Conservation (phyloP, 2,113 vertebrate genomes). For the Cavia aperea region DNA sequence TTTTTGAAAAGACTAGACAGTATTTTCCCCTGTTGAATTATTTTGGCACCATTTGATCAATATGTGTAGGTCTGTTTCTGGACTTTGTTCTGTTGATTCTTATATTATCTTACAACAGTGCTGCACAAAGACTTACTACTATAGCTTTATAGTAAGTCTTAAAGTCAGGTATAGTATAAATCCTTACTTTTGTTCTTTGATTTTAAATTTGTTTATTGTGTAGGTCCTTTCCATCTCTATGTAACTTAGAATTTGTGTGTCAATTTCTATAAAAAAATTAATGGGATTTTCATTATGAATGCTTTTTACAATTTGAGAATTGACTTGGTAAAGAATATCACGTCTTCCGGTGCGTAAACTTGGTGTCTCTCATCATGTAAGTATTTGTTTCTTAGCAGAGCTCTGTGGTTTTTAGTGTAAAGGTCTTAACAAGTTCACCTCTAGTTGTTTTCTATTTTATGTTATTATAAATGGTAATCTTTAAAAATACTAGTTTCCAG, state of each 20-base stretch:
- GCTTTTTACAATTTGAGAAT: not conserved
- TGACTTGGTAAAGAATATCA: not conserved
- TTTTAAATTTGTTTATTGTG: not conserved
- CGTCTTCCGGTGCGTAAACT: not conserved
- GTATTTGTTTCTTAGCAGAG: not conserved
- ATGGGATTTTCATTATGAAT: not conserved
- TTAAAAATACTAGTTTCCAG: not conserved
- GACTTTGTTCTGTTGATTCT: not conserved
- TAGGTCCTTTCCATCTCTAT: not conserved
- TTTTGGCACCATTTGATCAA: not conserved
- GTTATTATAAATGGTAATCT: not conserved
- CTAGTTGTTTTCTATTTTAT: conserved; percentile 3
- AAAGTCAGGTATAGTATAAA: not conserved
- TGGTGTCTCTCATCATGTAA: not conserved
- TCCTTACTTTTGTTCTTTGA: not conserved
- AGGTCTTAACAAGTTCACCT: not conserved
- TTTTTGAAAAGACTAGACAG: not conserved
- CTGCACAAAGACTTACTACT: not conserved
- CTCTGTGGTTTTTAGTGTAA: not conserved
- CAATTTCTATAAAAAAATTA: not conserved
- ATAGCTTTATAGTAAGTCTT: not conserved
- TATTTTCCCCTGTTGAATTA: not conserved
- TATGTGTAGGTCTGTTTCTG: not conserved
- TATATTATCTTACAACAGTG: not conserved
- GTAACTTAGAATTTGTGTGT: not conserved